A percentile compares a stretch with the other conserved stretches of the same genome.
These are phyloP conservation scores for Pterostichus niger DNA, from an alignment of 2,888 invertebrate species.

Conservation along the genomic window DNA sequence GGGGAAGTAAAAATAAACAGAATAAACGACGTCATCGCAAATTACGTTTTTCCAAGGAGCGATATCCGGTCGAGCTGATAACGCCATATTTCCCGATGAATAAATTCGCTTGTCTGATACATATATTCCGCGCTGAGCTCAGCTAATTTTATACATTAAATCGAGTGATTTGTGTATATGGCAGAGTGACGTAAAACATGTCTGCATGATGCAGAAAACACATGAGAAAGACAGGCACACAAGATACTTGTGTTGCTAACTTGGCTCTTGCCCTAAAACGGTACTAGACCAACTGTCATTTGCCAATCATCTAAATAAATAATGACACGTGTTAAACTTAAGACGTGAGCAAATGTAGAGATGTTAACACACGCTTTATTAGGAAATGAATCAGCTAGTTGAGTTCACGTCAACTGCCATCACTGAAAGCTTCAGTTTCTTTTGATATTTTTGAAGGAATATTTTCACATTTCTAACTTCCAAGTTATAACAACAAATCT, in stretches of 20 bases:
- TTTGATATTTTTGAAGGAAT: too few relatives aligned
- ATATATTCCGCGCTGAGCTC: not conserved
- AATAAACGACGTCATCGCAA: not conserved
- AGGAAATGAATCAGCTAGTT: too few relatives aligned
- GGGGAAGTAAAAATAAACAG: not conserved
- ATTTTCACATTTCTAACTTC: too few relatives aligned
- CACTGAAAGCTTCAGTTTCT: too few relatives aligned
- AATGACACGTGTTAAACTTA: not conserved
- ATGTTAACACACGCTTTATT: too few relatives aligned
- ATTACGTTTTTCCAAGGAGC: slow-evolving; percentile 20
- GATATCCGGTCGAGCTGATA: slow-evolving; percentile 15
- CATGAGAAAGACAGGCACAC: not conserved
- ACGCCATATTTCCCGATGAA: slow-evolving; percentile 22
- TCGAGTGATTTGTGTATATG: slow-evolving; percentile 45
- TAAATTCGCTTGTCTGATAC: slow-evolving; percentile 22
- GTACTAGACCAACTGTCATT: not conserved
- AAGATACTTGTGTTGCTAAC: not conserved
- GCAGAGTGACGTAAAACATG: slow-evolving; percentile 18
- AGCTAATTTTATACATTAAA: slow-evolving; percentile 32
- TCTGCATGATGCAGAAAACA: slow-evolving; percentile 14
- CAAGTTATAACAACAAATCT: too few relatives aligned
- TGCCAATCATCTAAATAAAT: slow-evolving; percentile 10
- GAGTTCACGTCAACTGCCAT: too few relatives aligned
- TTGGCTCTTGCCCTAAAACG: slow-evolving; percentile 25
- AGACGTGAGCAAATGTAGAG: too few relatives aligned